phyloP scores from a whole-genome alignment of 2,797 vertebrate species.

The Yasuhikotakia modesta region DNA sequence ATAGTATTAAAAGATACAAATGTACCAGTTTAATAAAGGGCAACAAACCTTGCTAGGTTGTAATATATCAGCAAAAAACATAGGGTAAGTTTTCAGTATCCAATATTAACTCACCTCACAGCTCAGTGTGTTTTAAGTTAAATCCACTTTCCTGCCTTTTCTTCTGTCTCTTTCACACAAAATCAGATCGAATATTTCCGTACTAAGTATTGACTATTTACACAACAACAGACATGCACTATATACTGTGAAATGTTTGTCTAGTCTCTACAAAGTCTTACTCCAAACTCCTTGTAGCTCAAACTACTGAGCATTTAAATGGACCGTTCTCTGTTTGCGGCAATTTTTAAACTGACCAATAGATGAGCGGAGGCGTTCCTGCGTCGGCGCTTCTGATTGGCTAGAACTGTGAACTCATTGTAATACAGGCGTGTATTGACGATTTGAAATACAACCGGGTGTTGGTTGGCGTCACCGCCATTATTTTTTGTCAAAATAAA shows the following conservation, averaged over 20 bases:
- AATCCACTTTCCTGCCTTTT: no score
- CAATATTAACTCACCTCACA: slow-evolving; percentile 26
- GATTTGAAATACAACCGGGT: slow-evolving; percentile 60
- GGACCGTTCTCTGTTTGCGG: slow-evolving; percentile 34
- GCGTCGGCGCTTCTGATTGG: slow-evolving; percentile 68
- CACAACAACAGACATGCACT: neutral
- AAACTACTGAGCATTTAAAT: slow-evolving; percentile 74
- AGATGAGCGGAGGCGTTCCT: neutral
- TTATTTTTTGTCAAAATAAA: neutral
- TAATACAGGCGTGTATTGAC: slow-evolving; percentile 52
- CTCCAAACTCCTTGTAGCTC: neutral
- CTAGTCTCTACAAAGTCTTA: neutral
- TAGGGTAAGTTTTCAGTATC: neutral
- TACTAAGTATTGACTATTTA: neutral
- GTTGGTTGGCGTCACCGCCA: neutral
- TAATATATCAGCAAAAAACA: no score
- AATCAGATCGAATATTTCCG: no score
- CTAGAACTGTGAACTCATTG: neutral
- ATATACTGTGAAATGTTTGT: neutral
- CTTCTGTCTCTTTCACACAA: no score
- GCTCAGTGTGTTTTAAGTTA: no score
- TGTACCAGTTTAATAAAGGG: no score
- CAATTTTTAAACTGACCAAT: slow-evolving; percentile 78
- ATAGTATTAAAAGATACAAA: no score
- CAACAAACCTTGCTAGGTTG: no score